Base-by-base conservation (phyloP, 1,140 invertebrate genomes). In the Ylistrum balloti region DNA sequence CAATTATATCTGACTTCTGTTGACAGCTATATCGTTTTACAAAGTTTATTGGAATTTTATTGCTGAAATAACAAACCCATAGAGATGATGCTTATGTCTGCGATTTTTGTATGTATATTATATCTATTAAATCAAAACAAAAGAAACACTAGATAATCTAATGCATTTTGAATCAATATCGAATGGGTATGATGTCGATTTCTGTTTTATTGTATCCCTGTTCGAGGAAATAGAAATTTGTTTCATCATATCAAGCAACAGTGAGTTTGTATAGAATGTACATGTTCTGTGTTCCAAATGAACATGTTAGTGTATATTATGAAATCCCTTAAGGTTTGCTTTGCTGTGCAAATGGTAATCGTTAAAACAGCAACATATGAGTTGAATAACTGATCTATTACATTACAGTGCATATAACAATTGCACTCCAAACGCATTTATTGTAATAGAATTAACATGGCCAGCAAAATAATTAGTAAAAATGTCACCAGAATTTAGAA, bases 1-100 rank as follows among this genome's bases (percentile, higher is more conserved):
- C 22, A 74, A 74, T 74, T 28, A 74, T n/a, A n/a, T 74, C 56
- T 74, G 56, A 28, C 56, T 74, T 74, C 22, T 74, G 56, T 74
- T 74, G 56, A 74, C 56, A 74, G 56, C n/a, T 28, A 74, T n/a
- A 74, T 74, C n/a, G 56, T 74, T 74, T 74, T 74, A 74, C 56
- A 28, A 9, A 74, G 28, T 74, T 5, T n/a, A 74, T 74, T 5
- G 56, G n/a, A 5, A 74, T 74, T 74, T 74, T 74, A 74, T 74
- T 74, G 56, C 56, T 74, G 22, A 74, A 74, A 74, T 74, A 74
- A 74, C 13, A 17, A 74, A 74, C 56, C n/a, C 56, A 74, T 74
- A 74, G 17, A 74, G 56, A 74, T 74, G 22, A 2, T 9, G 56
- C n/a, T 74, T 74, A n/a, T 28, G n/a, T 9, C n/a, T 28, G 56